phyloP scores from a whole-genome alignment of 2,888 invertebrate species.

The Zhengitettix transpicula region DNA sequence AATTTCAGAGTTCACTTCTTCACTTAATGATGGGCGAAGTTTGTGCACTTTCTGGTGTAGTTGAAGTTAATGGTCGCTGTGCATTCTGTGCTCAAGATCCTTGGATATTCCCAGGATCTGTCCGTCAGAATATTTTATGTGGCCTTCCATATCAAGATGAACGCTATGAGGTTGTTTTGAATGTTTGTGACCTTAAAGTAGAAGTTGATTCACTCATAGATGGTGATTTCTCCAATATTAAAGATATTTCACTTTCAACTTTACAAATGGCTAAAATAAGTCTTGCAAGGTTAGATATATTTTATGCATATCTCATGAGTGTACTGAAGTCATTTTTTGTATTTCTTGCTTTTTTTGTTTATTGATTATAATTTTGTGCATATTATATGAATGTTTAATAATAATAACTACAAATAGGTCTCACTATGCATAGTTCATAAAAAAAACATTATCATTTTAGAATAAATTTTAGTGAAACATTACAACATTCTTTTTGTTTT shows the following conservation, averaged over 20 bases:
- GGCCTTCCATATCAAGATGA: background rate
- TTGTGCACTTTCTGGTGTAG: conserved; percentile 1
- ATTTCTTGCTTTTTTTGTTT: too few relatives aligned
- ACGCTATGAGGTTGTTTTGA: background rate
- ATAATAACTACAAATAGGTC: too few relatives aligned
- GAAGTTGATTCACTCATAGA: background rate
- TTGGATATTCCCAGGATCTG: conserved; percentile 5
- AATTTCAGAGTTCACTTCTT: conserved; percentile 5
- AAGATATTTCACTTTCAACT: background rate
- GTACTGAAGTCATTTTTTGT: too few relatives aligned
- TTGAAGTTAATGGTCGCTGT: conserved; percentile 4
- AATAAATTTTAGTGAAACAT: too few relatives aligned
- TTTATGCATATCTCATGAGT: too few relatives aligned
- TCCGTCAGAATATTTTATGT: conserved; percentile 5
- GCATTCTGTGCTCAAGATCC: conserved; percentile 3
- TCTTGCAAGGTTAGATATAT: conserved; percentile 2
- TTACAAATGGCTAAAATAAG: conserved; percentile 1
- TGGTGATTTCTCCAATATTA: background rate
- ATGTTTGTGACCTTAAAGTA: conserved; percentile 1
- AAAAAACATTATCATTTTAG: too few relatives aligned
- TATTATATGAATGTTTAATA: too few relatives aligned
- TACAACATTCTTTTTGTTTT: too few relatives aligned
- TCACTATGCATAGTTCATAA: too few relatives aligned
- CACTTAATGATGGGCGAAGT: conserved; percentile 7
- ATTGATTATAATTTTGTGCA: too few relatives aligned